Conservation (phyloP, 1,140 invertebrate species). For the Melipona quadrifasciata region DNA sequence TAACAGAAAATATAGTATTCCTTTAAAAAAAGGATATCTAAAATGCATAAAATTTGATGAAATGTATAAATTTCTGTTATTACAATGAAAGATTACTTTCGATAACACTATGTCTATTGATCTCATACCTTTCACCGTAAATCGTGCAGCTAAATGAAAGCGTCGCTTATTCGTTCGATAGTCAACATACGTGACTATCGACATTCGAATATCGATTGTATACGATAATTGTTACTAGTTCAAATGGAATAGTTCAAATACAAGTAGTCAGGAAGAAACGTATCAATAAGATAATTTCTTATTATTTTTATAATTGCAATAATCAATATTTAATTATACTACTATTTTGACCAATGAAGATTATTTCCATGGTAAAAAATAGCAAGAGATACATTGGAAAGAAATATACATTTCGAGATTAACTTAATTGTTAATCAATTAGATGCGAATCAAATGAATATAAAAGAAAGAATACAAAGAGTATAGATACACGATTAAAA, state of each 20-base stretch:
- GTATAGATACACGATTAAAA: too few species aligned
- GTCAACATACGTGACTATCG: not conserved
- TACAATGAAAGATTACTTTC: conserved; percentile 61
- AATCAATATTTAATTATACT: not conserved
- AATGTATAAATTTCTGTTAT: conserved; percentile 30
- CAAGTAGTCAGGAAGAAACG: not conserved
- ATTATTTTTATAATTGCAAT: not conserved
- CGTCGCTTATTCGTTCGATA: too few species aligned
- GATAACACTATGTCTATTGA: conserved; percentile 54
- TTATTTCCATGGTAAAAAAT: not conserved
- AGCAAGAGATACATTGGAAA: not conserved
- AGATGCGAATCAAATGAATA: not conserved
- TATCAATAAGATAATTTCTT: not conserved
- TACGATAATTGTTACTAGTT: not conserved
- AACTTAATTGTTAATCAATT: not conserved
- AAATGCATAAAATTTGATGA: conserved; percentile 38
- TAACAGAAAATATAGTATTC: conserved; percentile 54
- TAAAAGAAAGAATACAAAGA: not conserved
- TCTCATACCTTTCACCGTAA: conserved; percentile 60
- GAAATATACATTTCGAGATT: not conserved
- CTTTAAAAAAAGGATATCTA: not conserved
- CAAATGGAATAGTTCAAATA: not conserved
- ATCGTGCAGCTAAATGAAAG: conserved; percentile 54
- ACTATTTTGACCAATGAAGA: not conserved
- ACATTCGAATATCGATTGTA: not conserved